Conservation (phyloP, 30 jellyfish, hydroid and myxozoan genomes). For the Aurelia sp. region DNA sequence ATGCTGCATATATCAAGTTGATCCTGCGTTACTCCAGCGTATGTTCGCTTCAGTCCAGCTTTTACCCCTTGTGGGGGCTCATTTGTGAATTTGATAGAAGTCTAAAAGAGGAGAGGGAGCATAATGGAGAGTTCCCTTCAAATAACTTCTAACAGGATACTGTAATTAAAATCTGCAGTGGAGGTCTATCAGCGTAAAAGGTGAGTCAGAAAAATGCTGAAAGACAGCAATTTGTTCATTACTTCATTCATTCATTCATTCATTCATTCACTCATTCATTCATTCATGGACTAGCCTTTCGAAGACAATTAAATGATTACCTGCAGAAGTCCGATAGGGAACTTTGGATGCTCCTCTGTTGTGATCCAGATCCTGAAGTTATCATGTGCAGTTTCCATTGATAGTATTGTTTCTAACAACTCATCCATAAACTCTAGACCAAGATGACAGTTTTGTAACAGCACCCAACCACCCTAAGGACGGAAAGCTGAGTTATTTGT, state of each 20-base stretch:
- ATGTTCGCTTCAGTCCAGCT: constrained; percentile 94
- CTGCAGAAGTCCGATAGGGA: constrained; percentile 97
- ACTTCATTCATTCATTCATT: too few species aligned
- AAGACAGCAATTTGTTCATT: too few species aligned
- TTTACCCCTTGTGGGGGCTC: constrained; percentile 98
- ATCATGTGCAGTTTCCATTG: constrained; percentile 84
- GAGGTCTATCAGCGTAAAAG: too few species aligned
- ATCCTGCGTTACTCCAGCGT: constrained; percentile 91
- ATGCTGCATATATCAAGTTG: constrained; percentile 88
- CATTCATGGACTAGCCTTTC: too few species aligned
- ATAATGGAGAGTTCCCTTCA: not conserved
- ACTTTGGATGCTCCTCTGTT: constrained; percentile 93
- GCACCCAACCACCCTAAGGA: constrained; percentile 97
- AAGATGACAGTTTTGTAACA: constrained; percentile 93
- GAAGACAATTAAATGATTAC: constrained; percentile 15
- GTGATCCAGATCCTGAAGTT: constrained; percentile 89
- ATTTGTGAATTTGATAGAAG: constrained; percentile 87
- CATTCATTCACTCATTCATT: too few species aligned
- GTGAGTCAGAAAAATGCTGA: too few species aligned
- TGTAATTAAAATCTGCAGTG: too few species aligned
- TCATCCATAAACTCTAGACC: constrained; percentile 98
- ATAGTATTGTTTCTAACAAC: constrained; percentile 71
- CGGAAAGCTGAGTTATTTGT: not conserved
- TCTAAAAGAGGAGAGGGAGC: constrained; percentile 28
- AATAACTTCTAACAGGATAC: not conserved